Evolutionary conservation across 2,888 invertebrate species (phyloP).

Genomic region (Cheilosia pagana): DNA sequence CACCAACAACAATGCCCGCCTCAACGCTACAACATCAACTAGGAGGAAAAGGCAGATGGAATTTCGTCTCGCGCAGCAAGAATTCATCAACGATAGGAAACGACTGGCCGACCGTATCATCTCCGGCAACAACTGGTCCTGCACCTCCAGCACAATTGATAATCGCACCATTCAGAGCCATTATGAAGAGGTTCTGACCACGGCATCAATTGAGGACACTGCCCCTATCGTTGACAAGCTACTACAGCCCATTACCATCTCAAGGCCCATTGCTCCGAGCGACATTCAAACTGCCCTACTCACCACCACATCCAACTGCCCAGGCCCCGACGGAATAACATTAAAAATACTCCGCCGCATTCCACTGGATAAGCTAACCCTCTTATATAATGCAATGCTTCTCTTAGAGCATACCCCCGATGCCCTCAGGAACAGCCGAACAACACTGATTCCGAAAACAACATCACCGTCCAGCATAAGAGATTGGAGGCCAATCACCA

Average conservation of each 20-base stretch:
- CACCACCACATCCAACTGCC: no score
- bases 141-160: no score
- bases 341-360: no score
- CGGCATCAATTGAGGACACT: not conserved
- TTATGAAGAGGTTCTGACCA: not conserved
- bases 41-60: not conserved
- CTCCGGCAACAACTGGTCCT: not conserved
- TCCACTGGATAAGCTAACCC: not conserved
- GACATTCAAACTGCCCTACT: no score
- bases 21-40: not conserved
- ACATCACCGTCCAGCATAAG: not conserved
- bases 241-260: not conserved
- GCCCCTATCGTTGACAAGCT: not conserved
- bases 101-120: not conserved
- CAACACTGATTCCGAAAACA: not conserved
- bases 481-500: constrained; percentile 1
- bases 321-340: no score
- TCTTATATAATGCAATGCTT: not conserved
- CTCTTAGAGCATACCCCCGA: no score
- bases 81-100: not conserved
- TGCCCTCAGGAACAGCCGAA: not conserved
- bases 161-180: not conserved
- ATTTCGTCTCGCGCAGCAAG: not conserved
- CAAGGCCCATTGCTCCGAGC: no score
- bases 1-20: not conserved